phyloP scores from a whole-genome alignment of 2,797 vertebrate species.

The Perodicticus potto region DNA sequence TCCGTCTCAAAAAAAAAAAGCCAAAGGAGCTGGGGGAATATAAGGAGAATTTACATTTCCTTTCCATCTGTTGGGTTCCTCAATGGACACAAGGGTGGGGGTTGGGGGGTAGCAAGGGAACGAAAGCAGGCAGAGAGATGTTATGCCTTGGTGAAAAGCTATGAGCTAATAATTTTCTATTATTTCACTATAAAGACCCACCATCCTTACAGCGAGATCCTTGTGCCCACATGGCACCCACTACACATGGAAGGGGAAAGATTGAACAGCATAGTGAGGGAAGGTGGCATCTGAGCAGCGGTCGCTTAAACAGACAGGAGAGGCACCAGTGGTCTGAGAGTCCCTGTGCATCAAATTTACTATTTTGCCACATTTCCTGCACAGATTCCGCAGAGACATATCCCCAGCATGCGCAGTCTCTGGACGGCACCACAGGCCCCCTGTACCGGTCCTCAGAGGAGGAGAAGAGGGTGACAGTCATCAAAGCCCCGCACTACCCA shows the following conservation, averaged over 20 bases:
- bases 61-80: no score
- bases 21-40: no score
- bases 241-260: neutral
- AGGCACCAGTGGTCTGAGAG: neutral
- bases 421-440: constrained; percentile 91
- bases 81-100: no score
- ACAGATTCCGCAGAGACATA: constrained; percentile 93
- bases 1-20: no score
- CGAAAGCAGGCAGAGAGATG: no score
- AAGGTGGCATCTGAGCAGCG: neutral
- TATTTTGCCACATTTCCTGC: constrained; percentile 62
- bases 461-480: constrained; percentile 96
- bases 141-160: no score
- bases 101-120: no score
- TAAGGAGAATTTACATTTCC: no score
- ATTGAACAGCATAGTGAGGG: neutral
- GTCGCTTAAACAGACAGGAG: no score
- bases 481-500: constrained; percentile 98
- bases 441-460: constrained; percentile 96
- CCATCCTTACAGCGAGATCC: neutral
- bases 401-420: constrained; percentile 91
- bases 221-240: neutral
- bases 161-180: no score
- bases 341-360: accelerated
- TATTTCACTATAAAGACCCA: no score